phyloP scores from a whole-genome alignment of 2,888 invertebrate species.

The Habrosyne pyritoides region DNA sequence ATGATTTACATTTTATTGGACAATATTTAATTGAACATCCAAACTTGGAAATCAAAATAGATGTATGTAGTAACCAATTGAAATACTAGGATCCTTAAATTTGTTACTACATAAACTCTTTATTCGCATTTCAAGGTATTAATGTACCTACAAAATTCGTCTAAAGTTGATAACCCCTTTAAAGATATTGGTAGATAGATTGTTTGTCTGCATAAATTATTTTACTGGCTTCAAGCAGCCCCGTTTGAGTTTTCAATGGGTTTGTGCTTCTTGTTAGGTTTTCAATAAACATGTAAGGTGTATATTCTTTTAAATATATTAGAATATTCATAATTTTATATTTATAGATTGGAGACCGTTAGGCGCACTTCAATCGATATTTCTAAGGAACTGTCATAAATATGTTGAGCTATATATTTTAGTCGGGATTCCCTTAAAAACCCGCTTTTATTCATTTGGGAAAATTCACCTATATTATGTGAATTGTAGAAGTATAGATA shows the following conservation, averaged over 20 bases:
- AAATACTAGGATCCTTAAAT: no score
- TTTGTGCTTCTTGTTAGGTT: background rate
- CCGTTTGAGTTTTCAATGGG: background rate
- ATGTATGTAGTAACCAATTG: no score
- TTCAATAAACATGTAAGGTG: background rate
- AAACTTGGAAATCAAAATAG: no score
- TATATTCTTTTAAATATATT: background rate
- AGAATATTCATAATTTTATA: background rate
- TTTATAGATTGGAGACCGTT: background rate
- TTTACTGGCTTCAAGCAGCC: background rate
- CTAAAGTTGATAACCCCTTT: background rate
- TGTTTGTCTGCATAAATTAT: background rate
- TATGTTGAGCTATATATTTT: background rate
- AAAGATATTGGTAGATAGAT: background rate
- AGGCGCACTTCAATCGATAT: background rate
- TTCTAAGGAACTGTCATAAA: background rate
- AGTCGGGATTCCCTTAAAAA: no score
- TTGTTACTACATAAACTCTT: no score
- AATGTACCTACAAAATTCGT: no score
- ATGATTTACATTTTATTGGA: background rate
- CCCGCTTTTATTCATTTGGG: no score
- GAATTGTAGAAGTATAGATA: no score
- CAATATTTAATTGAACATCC: background rate
- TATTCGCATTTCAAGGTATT: no score
- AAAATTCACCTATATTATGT: background rate